Evolutionary conservation across 2,888 invertebrate genomes (phyloP).

Genomic region (Phragmatobia fuliginosa): DNA sequence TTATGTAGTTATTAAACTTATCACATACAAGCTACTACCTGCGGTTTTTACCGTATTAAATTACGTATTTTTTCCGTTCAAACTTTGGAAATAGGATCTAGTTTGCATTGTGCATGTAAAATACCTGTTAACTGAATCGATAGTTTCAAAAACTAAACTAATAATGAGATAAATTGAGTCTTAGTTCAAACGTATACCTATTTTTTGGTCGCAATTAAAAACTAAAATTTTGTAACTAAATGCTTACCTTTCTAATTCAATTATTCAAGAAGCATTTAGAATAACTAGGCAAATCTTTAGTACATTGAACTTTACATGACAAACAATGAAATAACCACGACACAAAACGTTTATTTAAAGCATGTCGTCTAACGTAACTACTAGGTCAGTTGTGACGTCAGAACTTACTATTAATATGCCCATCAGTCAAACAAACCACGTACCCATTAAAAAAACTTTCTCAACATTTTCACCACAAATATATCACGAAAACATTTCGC

Average conservation of each 20-base stretch:
- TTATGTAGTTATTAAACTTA: constrained; percentile 2
- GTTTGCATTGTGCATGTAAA: too few species aligned
- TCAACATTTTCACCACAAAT: constrained; percentile 22
- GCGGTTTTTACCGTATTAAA: neutral
- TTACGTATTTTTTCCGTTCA: neutral
- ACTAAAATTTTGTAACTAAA: neutral
- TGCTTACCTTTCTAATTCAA: neutral
- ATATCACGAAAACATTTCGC: constrained; percentile 42
- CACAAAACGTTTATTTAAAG: neutral
- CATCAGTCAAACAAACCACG: neutral
- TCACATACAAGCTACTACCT: neutral
- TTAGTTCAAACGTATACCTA: neutral
- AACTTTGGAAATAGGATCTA: neutral
- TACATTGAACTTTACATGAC: neutral
- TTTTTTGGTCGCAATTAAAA: neutral
- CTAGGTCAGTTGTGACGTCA: neutral
- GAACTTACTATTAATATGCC: neutral
- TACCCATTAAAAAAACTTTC: neutral
- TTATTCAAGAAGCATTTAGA: neutral
- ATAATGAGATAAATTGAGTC: too few species aligned
- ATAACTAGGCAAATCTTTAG: neutral
- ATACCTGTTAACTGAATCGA: too few species aligned
- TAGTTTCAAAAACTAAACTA: neutral
- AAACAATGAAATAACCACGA: neutral
- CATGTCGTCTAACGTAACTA: neutral